Base-by-base conservation (phyloP, 2,888 invertebrate species). In the Hipparchia semele region DNA sequence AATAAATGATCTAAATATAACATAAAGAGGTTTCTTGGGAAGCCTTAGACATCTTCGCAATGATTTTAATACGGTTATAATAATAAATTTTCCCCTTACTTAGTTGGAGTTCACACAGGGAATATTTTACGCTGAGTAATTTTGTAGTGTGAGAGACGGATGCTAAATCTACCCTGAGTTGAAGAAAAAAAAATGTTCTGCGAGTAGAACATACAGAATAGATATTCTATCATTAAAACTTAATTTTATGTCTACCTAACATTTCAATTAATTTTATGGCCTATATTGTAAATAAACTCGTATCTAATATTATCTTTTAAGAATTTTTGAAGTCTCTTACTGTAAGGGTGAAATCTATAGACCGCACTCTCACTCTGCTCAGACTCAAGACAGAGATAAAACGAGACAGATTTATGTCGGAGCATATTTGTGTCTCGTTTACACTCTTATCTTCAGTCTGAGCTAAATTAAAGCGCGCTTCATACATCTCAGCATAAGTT, bases 61-160 rank as follows among this genome's bases (percentile, higher is more conserved):
- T 72, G 72, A 76, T 73, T 74, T 82, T 80, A 83, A 84, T 72
- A 79, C 79, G 75, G 81, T 83, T 80, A 82, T 78, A 81, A 84
- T 86, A 85, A 86, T 83, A 77, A 86, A 80, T 80, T 62, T 77
- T 76, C 68, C 73, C 76, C 74, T 77, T 75, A 78, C 79, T 80
- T 78, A 80, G 79, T 81, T 76, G 82, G 81, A 84, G 80, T 79
- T 85, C 84, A 84, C 88, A 88, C 84, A 91, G 82, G 76, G 92
- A 92, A 92, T 92, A 91, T 91, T 91, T 90, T 86, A 91, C 80
- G 80, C 77, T 79, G 80, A 80, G 83, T 88, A 90, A 91, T 91
- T 88, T 84, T 86, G 79, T 70, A 56, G 54, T 23, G 6, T 45
- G n/a, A 62, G 70, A 70, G 62, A 23, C 62, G 9, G 83, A 46